Evolutionary conservation across 2,797 vertebrate species (phyloP).

Genomic region (Chelmon rostratus): DNA sequence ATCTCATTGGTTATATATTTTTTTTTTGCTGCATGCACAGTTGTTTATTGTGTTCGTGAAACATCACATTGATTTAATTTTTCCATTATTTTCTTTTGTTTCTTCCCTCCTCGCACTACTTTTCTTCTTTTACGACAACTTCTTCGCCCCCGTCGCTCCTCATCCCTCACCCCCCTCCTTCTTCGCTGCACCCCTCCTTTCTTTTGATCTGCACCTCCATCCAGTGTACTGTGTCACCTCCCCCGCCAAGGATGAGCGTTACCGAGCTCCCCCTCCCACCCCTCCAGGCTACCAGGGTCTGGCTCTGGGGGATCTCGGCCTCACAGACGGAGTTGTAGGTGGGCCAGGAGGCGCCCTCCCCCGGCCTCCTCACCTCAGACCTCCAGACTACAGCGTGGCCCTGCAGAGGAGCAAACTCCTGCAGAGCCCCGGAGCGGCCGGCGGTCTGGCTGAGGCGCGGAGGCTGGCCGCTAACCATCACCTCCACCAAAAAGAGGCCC

Average conservation of each 20-base stretch:
- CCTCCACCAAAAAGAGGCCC: slow-evolving; percentile 64
- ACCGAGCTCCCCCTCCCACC: slow-evolving; percentile 96
- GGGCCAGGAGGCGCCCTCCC: slow-evolving; percentile 85
- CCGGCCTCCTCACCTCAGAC: slow-evolving; percentile 91
- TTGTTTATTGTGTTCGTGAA: slow-evolving; percentile 78
- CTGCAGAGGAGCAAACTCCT: slow-evolving; percentile 97
- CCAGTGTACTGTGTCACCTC: slow-evolving; percentile 99
- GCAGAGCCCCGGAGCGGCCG: slow-evolving; percentile 86
- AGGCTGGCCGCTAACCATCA: slow-evolving; percentile 82
- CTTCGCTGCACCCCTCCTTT: slow-evolving; percentile 49
- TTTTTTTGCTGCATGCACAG: slow-evolving; percentile 72
- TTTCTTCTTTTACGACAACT: slow-evolving; percentile 71
- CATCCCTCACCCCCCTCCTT: slow-evolving; percentile 57
- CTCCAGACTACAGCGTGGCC: slow-evolving; percentile 97
- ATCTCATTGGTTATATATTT: slow-evolving; percentile 81
- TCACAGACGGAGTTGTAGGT: slow-evolving; percentile 74
- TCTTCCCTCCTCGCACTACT: slow-evolving; percentile 78
- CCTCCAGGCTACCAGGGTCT: slow-evolving; percentile 98
- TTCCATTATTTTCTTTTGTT: slow-evolving; percentile 73
- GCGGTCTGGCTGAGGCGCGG: slow-evolving; percentile 85
- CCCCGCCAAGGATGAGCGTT: slow-evolving; percentile 95
- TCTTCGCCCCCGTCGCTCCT: slow-evolving; percentile 63
- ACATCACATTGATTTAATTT: slow-evolving; percentile 87
- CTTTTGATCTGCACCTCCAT: slow-evolving; percentile 82
- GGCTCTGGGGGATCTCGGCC: slow-evolving; percentile 91